Evolutionary conservation across 1,140 invertebrate genomes (phyloP).

Genomic region (Microplitis demolitor): DNA sequence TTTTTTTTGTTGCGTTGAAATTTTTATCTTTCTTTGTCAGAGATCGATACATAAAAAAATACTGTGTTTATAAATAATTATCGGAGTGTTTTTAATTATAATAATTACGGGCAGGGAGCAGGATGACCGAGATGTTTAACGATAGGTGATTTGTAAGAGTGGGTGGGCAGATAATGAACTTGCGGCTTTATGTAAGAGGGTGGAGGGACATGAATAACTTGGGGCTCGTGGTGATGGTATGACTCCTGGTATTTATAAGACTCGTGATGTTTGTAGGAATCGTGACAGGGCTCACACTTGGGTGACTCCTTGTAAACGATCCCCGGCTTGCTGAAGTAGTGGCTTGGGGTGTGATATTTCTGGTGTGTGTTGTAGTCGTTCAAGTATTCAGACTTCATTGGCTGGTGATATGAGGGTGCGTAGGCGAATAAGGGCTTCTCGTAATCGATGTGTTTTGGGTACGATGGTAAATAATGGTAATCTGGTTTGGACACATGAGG

Average conservation of each 20-base stretch:
- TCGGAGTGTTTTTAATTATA: no score
- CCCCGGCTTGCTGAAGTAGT: background rate
- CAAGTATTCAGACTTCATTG: background rate
- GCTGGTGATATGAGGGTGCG: conserved; percentile 25
- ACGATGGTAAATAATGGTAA: conserved; percentile 37
- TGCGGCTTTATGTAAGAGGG: conserved; percentile 13
- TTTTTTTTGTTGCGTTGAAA: no score
- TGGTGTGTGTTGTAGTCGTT: no score
- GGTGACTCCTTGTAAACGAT: conserved; percentile 25
- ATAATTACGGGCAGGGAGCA: background rate
- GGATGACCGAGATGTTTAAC: background rate
- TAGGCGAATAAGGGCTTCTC: conserved; percentile 35
- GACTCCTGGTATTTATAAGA: background rate
- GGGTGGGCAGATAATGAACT: background rate
- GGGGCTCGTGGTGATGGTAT: background rate
- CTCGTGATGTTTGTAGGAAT: background rate
- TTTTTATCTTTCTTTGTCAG: background rate
- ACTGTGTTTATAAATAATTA: no score
- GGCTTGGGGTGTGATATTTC: no score
- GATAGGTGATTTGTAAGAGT: background rate
- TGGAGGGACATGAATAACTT: background rate
- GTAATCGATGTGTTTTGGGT: conserved; percentile 39
- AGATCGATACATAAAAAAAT: no score
- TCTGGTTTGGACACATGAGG: conserved; percentile 37
- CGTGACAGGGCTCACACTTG: conserved; percentile 31